Evolutionary conservation across 2,113 vertebrate species (phyloP).

Genomic region (Ia io): DNA sequence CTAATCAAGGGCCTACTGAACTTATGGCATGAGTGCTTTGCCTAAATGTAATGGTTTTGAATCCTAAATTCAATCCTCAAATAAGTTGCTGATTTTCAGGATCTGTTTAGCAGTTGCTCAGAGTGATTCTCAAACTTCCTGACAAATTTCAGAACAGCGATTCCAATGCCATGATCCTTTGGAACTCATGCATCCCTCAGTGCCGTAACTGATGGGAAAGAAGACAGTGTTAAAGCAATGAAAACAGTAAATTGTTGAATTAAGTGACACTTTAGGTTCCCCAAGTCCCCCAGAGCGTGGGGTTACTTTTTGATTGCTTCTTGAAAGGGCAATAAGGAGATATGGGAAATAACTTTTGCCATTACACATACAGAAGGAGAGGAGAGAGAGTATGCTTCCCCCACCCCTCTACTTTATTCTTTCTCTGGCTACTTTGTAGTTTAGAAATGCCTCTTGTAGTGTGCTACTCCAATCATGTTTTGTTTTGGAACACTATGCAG

Average conservation of each 20-base stretch:
- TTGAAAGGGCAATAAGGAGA: neutral
- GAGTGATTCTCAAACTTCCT: neutral
- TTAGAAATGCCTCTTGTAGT: neutral
- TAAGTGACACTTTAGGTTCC: neutral
- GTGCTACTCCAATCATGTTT: neutral
- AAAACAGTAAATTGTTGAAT: conserved; percentile 12
- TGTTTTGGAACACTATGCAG: neutral
- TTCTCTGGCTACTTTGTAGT: neutral
- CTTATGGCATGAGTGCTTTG: neutral
- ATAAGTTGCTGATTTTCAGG: conserved; percentile 14
- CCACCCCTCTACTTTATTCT: neutral
- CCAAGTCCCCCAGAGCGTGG: neutral
- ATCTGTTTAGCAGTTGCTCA: neutral
- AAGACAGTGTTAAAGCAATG: neutral
- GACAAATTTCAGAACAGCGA: neutral
- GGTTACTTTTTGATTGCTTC: neutral
- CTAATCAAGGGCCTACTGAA: neutral
- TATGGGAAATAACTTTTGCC: conserved; percentile 14
- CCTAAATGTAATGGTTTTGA: conserved; percentile 40
- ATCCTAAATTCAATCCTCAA: conserved; percentile 1
- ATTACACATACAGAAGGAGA: neutral
- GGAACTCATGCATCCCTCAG: neutral
- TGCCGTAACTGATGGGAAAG: conserved; percentile 42
- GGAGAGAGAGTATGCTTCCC: neutral
- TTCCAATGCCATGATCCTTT: neutral